Base-by-base conservation (phyloP, 2,888 invertebrate genomes). In the Mesorhabditis spiculigera region DNA sequence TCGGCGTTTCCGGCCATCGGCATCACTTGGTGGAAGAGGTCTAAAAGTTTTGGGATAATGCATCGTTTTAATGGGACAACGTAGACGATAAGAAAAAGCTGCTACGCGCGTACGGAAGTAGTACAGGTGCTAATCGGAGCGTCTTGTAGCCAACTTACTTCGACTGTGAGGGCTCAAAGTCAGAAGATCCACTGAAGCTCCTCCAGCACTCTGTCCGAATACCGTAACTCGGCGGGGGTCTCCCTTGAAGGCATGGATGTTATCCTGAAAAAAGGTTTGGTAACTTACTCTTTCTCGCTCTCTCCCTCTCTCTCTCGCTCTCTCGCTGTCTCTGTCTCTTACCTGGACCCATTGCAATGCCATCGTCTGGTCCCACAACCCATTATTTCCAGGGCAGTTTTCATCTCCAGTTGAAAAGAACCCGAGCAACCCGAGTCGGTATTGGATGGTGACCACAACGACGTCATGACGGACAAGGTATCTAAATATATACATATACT, bases 391-490 rank as follows among this genome's bases (percentile, higher is more conserved):
- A 5, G 81, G 77, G 68, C 82, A 82, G 5, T 74, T 74, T 43
- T 75, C 73, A 68, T 80, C 80, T 42, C 80, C 80, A 28, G 81
- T 83, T 0, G 81, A 79, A 58, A 84, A 78, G 71, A 84, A 83
- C 61, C 84, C 84, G n/a, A 81, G 75, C 0, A 75, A 72, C 6
- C 81, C 81, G 4, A 81, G 71, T 16, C 81, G 72, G 66, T 81
- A 81, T 65, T 81, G 79, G 50, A 81, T 77, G 3, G 81, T 81
- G 41, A 81, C 79, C 8, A 79, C 79, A 43, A 81, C 78, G 43
- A 81, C 76, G 62, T 78, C 81, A 69, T 81, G 76, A 45, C 78
- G 78, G 45, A 76, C 76, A n/a, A 78, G 68, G 67, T 76, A 78
- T 71, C 77, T 77, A 68, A 70, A 68, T 50, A 61, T 43, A 5